Evolutionary conservation across 2,797 vertebrate genomes (phyloP), one percentile per base, ranked within the genome.

Genomic region (Myotis planiceps): DNA sequence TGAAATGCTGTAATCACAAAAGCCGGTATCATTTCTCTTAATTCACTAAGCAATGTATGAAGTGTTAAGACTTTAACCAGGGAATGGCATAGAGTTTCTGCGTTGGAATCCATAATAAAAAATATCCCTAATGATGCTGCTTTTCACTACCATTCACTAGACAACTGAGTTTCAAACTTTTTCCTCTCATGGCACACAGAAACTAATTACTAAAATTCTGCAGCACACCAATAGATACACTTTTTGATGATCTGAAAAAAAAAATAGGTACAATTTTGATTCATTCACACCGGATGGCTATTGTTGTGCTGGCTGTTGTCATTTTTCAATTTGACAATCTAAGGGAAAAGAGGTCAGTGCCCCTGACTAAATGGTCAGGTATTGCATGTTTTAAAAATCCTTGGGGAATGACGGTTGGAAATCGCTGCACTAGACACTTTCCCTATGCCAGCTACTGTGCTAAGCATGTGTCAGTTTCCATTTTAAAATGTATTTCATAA

Each of bases 401-500:
- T 53, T 53, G 32, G 6, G n/a, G 32, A 32, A 25, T 7, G 23
- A 6, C 5, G 3, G 32, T 34, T 76, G 21, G 51, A 76, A 76
- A 76, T 76, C 5, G 6, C 74, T 69, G 81, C 39, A 85, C 53
- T 88, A 88, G 14, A 68, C 42, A 32, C 68, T 79, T 88, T 47
- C 74, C 51, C 42, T 23, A 15, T 75, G 55, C n/a, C 34, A 80
- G 65, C 39, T 85, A 65, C n/a, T 82, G 6, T 66, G 21, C 47
- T 88, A 87, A 84, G 74, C 9, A 80, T 34, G 58, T 88, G 18
- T 55, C 58, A 47, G 60, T 82, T 92, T 92, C 79, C 93, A 69
- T 63, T 80, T 89, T 87, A 96, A 95, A 86, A n/a, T 6, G 45
- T 27, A 93, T 72, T 90, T 90, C 1, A 21, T 63, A 63, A 88